Conservation (phyloP, 37 sponge, comb jelly and placozoan species). For the Cliona cf. orientalis region DNA sequence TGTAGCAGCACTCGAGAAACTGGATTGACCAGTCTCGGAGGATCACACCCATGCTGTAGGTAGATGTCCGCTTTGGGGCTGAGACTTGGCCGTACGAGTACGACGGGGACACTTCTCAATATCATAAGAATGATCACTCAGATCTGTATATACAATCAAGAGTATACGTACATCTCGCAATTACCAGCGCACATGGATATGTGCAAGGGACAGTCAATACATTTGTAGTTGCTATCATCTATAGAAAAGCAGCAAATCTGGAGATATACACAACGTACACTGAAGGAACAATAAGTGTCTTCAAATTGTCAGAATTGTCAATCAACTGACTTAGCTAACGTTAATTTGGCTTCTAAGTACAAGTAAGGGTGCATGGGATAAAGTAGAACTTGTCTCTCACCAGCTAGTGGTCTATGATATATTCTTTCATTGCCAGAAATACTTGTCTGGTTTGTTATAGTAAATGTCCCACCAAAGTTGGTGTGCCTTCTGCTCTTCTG, state of each 20-base stretch:
- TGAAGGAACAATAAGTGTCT: too few species aligned
- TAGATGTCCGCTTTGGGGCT: slow-evolving; percentile 64
- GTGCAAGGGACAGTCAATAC: too few species aligned
- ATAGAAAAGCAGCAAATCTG: too few species aligned
- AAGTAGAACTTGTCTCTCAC: too few species aligned
- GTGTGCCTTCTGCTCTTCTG: slow-evolving; percentile 60
- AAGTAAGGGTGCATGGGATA: too few species aligned
- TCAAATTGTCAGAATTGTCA: too few species aligned
- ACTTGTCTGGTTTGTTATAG: slow-evolving; percentile 52
- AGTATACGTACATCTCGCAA: neutral
- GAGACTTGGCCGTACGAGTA: slow-evolving; percentile 41
- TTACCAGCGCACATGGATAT: too few species aligned
- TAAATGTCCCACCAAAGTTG: slow-evolving; percentile 86
- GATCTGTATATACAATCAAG: too few species aligned
- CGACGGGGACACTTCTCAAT: slow-evolving; percentile 74
- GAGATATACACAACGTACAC: too few species aligned
- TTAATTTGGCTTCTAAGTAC: too few species aligned
- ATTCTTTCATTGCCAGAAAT: slow-evolving; percentile 63
- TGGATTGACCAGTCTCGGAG: slow-evolving; percentile 79
- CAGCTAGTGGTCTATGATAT: slow-evolving; percentile 70
- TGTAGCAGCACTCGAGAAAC: slow-evolving; percentile 92
- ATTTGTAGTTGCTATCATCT: too few species aligned
- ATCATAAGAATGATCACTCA: slow-evolving; percentile 71
- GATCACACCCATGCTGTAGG: slow-evolving; percentile 75
- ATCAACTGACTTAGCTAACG: too few species aligned